Conservation (phyloP, 2,113 vertebrate genomes). For the Poeciliopsis occidentalis region DNA sequence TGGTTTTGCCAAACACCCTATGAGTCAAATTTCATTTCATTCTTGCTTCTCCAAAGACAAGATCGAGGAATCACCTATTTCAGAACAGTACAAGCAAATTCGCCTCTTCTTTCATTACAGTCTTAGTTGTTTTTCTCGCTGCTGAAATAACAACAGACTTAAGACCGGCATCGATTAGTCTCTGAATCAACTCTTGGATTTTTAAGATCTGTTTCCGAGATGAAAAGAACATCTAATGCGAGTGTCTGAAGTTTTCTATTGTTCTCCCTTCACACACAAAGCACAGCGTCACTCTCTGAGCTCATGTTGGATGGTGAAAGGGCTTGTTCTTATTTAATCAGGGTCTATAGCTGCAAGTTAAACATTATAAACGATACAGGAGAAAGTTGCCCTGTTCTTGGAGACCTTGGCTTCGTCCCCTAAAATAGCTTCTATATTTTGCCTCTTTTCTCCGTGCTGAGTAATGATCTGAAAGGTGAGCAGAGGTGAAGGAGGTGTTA, state of each 20-base stretch:
- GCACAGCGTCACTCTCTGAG: slow-evolving; percentile 42
- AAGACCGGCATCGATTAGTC: slow-evolving; percentile 71
- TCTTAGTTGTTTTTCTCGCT: slow-evolving; percentile 58
- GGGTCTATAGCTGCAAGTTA: slow-evolving; percentile 76
- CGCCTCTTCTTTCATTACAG: slow-evolving; percentile 58
- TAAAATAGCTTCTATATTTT: slow-evolving; percentile 58
- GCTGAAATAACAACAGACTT: slow-evolving; percentile 75
- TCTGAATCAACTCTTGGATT: slow-evolving; percentile 71
- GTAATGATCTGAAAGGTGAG: slow-evolving; percentile 70
- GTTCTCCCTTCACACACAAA: slow-evolving; percentile 2
- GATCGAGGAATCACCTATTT: slow-evolving; percentile 36
- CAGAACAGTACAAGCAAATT: slow-evolving; percentile 58
- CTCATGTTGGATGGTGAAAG: slow-evolving; percentile 68
- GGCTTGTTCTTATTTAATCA: slow-evolving; percentile 72
- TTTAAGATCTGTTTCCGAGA: slow-evolving; percentile 72
- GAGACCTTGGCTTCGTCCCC: slow-evolving; percentile 59
- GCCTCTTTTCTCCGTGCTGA: slow-evolving; percentile 59
- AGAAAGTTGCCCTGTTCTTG: slow-evolving; percentile 48
- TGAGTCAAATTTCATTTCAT: neutral
- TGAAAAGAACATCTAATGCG: slow-evolving; percentile 53
- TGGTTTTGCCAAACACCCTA: neutral
- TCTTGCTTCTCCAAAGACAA: slow-evolving; percentile 21
- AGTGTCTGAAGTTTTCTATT: slow-evolving; percentile 49
- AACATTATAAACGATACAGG: slow-evolving; percentile 73
- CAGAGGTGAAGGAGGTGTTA: slow-evolving; percentile 59